Conservation (phyloP, 2,888 invertebrate species). For the Amblyteles armatorius region DNA sequence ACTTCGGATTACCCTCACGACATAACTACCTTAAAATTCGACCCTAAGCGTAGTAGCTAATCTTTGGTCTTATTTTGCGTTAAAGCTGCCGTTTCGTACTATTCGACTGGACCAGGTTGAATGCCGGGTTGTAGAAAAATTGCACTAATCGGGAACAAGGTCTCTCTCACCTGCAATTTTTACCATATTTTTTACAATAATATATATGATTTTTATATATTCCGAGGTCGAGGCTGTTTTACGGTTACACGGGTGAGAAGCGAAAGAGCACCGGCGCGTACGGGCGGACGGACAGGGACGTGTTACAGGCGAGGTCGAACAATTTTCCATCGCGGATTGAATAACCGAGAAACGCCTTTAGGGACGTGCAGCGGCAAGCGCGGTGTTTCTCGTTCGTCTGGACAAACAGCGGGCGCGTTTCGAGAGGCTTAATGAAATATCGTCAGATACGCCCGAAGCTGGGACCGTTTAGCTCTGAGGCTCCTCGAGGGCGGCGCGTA, state of each 20-base stretch:
- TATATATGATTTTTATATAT: neutral
- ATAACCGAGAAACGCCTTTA: slow-evolving; percentile 47
- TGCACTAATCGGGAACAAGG: slow-evolving; percentile 60
- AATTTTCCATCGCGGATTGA: slow-evolving; percentile 51
- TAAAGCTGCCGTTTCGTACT: no score
- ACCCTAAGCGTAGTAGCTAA: no score
- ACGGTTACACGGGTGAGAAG: neutral
- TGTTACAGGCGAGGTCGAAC: slow-evolving; percentile 38
- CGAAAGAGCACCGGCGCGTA: slow-evolving; percentile 6
- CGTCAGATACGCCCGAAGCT: slow-evolving; percentile 1
- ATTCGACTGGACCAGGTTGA: neutral
- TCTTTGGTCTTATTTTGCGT: no score
- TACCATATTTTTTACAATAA: slow-evolving; percentile 1
- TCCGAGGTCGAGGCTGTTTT: slow-evolving; percentile 42
- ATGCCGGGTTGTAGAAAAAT: slow-evolving; percentile 12
- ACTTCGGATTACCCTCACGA: no score
- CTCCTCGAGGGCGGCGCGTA: neutral
- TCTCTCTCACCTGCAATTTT: slow-evolving; percentile 8
- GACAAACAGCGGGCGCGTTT: neutral
- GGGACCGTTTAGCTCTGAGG: slow-evolving; percentile 15
- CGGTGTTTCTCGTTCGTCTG: slow-evolving; percentile 5
- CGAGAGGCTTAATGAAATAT: slow-evolving; percentile 5
- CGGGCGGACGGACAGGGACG: slow-evolving; percentile 4
- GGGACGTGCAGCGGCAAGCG: slow-evolving; percentile 39
- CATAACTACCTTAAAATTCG: no score